Evolutionary conservation across 1,140 invertebrate species (phyloP).

Genomic region (Dolichoris vasculosae): DNA sequence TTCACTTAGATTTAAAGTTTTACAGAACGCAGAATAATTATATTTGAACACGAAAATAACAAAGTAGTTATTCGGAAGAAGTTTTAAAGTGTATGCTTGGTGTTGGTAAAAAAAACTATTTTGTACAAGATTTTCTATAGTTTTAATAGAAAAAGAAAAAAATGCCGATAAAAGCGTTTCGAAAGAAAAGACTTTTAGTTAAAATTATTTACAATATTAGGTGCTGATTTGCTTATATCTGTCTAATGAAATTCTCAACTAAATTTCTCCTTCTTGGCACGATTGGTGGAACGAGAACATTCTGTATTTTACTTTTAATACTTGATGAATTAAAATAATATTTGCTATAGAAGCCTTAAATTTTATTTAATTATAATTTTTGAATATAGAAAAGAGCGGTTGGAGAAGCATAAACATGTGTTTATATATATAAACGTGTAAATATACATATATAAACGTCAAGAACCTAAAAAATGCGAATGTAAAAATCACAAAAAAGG

Average conservation of each 20-base stretch:
- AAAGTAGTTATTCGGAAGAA: conserved; percentile 28
- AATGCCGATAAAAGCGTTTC: conserved; percentile 7
- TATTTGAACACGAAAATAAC: conserved; percentile 24
- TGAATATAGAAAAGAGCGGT: conserved; percentile 16
- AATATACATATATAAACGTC: neutral
- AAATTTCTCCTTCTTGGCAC: conserved; percentile 50
- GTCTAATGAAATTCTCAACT: conserved; percentile 25
- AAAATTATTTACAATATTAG: conserved; percentile 47
- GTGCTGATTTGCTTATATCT: conserved; percentile 23
- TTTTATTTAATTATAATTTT: conserved; percentile 34
- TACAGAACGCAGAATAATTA: conserved; percentile 5
- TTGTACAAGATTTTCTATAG: conserved; percentile 37
- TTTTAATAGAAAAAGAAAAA: conserved; percentile 34
- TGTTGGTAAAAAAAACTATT: conserved; percentile 25
- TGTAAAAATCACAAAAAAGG: conserved; percentile 10
- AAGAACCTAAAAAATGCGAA: conserved; percentile 24
- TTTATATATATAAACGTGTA: neutral
- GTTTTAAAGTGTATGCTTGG: conserved; percentile 27
- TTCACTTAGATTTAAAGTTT: neutral
- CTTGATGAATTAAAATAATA: conserved; percentile 22
- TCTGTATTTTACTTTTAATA: neutral
- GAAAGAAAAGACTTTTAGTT: conserved; percentile 29
- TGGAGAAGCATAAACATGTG: conserved; percentile 36
- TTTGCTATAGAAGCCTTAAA: conserved; percentile 44
- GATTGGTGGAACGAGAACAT: conserved; percentile 35